Evolutionary conservation across 2,113 vertebrate species (phyloP).

Genomic region (Psammodynastes pulverulentus): DNA sequence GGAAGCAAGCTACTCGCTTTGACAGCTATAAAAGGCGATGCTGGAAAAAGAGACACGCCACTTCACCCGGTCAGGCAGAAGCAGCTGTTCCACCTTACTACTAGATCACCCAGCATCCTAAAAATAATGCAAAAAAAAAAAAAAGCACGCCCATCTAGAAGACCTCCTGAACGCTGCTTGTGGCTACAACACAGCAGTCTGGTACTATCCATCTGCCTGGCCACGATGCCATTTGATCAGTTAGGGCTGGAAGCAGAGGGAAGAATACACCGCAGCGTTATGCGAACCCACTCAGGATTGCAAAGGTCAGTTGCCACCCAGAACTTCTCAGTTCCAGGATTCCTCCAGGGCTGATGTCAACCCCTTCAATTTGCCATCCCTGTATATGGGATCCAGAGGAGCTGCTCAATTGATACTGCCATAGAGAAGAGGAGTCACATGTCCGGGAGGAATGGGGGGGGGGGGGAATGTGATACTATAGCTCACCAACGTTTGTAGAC

Average conservation of each 20-base stretch:
- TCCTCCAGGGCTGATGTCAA: constrained; percentile 18
- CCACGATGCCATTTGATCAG: background rate
- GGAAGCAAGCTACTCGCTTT: background rate
- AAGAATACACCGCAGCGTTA: background rate
- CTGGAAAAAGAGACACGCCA: background rate
- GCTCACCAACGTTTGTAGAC: background rate
- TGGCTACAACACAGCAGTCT: background rate
- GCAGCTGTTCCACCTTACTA: background rate
- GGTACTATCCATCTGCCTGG: background rate
- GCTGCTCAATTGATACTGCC: background rate
- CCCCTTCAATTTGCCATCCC: background rate
- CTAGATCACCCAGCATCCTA: background rate
- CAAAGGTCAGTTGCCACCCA: constrained; percentile 5
- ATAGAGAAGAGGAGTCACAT: background rate
- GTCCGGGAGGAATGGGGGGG: background rate
- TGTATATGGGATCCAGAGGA: background rate
- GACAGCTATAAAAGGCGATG: background rate
- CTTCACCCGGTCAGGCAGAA: background rate
- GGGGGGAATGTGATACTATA: no score
- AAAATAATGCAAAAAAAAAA: background rate
- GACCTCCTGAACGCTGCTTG: background rate
- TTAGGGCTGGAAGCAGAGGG: background rate
- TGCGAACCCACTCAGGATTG: background rate
- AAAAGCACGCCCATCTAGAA: background rate
- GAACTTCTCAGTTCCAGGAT: background rate